Evolutionary conservation across 2,888 invertebrate species (phyloP).

Genomic region (Metalampra italica): DNA sequence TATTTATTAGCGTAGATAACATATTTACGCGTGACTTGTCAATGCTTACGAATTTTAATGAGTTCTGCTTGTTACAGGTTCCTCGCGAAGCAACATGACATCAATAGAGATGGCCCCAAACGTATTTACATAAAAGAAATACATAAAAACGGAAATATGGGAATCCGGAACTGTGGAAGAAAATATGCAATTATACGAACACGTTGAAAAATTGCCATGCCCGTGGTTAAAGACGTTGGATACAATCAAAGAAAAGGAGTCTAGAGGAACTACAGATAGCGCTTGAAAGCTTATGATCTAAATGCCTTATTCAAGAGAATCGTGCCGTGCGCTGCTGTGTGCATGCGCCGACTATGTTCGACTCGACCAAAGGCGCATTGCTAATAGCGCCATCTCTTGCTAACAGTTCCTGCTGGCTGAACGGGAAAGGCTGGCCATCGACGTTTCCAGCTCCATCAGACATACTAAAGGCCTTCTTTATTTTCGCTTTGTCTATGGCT

Average conservation of each 20-base stretch:
- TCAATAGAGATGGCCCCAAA: neutral
- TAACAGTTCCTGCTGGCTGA: conserved; percentile 90
- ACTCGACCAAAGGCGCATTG: conserved; percentile 83
- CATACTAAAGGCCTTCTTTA: conserved; percentile 86
- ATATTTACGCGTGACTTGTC: conserved; percentile 10
- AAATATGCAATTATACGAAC: neutral
- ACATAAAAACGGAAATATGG: conserved; percentile 4
- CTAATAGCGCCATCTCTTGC: conserved; percentile 88
- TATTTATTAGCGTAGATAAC: neutral
- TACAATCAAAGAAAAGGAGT: conserved; percentile 20
- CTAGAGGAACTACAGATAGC: conserved; percentile 63
- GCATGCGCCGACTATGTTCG: conserved; percentile 79
- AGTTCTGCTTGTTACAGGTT: conserved; percentile 11
- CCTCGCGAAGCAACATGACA: neutral
- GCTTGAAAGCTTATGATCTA: conserved; percentile 60
- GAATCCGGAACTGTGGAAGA: conserved; percentile 4
- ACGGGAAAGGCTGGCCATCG: conserved; percentile 81
- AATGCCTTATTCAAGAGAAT: conserved; percentile 70
- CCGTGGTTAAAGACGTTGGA: neutral
- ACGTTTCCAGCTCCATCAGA: conserved; percentile 83
- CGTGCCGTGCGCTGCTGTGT: conserved; percentile 60
- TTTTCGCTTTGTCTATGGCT: conserved; percentile 86
- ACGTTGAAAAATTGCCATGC: neutral
- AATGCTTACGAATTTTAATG: conserved; percentile 1
- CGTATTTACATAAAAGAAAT: neutral